Percentiles rank a stretch among this genome's conserved stretches.
Conservation (phyloP, 92 coral and sea anemone species). For the Porites lobata region DNA sequence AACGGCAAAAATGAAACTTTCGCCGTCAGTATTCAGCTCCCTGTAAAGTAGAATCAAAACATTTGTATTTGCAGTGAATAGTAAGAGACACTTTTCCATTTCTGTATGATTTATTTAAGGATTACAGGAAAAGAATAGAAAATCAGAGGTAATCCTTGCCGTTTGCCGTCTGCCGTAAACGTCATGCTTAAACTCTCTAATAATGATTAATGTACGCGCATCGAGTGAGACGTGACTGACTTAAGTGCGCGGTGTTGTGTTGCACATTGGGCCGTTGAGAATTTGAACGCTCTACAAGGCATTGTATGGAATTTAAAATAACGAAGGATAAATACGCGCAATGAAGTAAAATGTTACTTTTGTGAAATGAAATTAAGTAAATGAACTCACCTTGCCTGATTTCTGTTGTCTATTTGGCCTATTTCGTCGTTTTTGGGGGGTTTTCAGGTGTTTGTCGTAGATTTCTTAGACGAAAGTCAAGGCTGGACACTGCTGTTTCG, state of each 20-base stretch:
- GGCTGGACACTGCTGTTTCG: background rate
- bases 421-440: slow-evolving; percentile 1
- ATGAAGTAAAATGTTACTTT: background rate
- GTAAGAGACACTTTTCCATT: slow-evolving; percentile 6
- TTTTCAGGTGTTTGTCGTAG: background rate
- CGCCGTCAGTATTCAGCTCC: slow-evolving; percentile 22
- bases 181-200: too few species aligned
- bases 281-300: background rate
- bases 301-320: background rate
- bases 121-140: too few species aligned
- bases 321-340: slow-evolving; percentile 1
- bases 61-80: slow-evolving; percentile 16
- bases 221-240: slow-evolving; percentile 6
- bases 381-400: too few species aligned
- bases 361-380: too few species aligned
- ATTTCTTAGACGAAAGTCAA: background rate
- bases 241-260: background rate
- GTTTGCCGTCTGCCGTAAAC: too few species aligned
- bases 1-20: background rate
- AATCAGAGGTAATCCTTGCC: too few species aligned
- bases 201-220: too few species aligned
- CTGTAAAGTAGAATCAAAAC: slow-evolving; percentile 22
- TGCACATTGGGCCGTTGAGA: background rate
- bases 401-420: too few species aligned
- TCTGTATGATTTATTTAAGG: too few species aligned